phyloP scores from a whole-genome alignment of 2,113 vertebrate genomes.

The Saccopteryx leptura region DNA sequence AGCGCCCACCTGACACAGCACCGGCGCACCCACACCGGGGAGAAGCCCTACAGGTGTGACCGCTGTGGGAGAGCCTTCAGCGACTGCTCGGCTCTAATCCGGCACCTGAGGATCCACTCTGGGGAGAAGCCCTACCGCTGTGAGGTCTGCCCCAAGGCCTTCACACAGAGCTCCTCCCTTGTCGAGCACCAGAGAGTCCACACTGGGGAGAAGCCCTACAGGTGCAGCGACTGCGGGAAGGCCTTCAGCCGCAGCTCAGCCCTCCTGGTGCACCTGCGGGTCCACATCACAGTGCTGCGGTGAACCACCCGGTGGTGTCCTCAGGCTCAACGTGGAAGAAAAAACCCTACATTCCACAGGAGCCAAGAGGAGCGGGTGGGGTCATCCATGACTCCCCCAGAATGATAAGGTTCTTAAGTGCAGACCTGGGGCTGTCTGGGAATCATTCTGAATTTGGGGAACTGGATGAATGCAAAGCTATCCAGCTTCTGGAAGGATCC shows the following conservation, averaged over 20 bases:
- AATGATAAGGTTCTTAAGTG: not conserved
- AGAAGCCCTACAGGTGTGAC: slow-evolving; percentile 88
- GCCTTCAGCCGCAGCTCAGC: slow-evolving; percentile 45
- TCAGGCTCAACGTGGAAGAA: not conserved
- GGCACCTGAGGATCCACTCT: slow-evolving; percentile 89
- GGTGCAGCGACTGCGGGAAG: slow-evolving; percentile 44
- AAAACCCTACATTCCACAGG: not conserved
- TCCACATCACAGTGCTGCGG: not conserved
- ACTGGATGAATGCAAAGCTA: not conserved
- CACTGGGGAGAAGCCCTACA: slow-evolving; percentile 12
- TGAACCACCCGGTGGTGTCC: not conserved
- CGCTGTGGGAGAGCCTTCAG: slow-evolving; percentile 91
- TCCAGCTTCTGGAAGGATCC: not conserved
- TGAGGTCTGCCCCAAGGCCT: slow-evolving; percentile 87
- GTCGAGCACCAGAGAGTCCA: slow-evolving; percentile 35
- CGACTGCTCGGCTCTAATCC: slow-evolving; percentile 90
- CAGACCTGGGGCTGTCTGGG: not conserved
- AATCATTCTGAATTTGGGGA: not conserved
- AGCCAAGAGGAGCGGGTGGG: too few relatives aligned
- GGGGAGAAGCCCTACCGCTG: slow-evolving; percentile 91
- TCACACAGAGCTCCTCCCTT: slow-evolving; percentile 61
- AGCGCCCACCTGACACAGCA: slow-evolving; percentile 50
- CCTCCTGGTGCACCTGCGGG: not conserved
- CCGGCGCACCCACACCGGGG: slow-evolving; percentile 85
- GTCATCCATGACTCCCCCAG: too few relatives aligned